Conservation (phyloP, 2,113 vertebrate species). For the Excalfactoria chinensis region DNA sequence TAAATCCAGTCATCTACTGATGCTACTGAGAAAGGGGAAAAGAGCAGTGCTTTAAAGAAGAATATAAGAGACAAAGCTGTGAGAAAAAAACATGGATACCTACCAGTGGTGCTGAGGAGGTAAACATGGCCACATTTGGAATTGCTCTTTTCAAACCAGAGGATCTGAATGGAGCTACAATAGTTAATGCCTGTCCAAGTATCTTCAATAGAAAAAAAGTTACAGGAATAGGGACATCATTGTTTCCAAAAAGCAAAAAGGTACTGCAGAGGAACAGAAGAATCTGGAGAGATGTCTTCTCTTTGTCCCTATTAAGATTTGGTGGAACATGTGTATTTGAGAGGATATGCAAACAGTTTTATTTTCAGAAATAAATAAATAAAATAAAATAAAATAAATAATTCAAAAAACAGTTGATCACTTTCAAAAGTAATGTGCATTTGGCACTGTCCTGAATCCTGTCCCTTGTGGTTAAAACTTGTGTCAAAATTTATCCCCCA, state of each 20-base stretch:
- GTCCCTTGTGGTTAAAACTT: not conserved
- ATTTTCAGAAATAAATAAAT: not conserved
- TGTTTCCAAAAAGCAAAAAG: not conserved
- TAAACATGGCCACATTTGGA: not conserved
- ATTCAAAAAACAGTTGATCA: not conserved
- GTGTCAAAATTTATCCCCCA: not conserved
- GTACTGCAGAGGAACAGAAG: not conserved
- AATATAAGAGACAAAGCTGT: not conserved
- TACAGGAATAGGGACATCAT: not conserved
- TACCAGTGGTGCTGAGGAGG: not conserved
- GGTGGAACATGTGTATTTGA: not conserved
- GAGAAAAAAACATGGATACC: not conserved
- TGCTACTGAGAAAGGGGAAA: not conserved
- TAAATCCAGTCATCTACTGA: not conserved
- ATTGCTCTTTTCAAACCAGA: not conserved
- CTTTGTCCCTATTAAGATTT: not conserved
- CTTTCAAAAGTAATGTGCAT: not conserved
- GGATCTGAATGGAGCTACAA: not conserved
- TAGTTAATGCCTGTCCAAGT: not conserved
- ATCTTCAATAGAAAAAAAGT: not conserved
- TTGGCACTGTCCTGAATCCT: not conserved
- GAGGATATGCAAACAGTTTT: not conserved
- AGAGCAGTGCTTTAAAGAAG: not conserved
- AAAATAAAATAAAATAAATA: too few species aligned
- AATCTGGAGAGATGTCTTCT: not conserved